Evolutionary conservation across 2,113 vertebrate species (phyloP).

Genomic region (Entosphenus tridentatus): DNA sequence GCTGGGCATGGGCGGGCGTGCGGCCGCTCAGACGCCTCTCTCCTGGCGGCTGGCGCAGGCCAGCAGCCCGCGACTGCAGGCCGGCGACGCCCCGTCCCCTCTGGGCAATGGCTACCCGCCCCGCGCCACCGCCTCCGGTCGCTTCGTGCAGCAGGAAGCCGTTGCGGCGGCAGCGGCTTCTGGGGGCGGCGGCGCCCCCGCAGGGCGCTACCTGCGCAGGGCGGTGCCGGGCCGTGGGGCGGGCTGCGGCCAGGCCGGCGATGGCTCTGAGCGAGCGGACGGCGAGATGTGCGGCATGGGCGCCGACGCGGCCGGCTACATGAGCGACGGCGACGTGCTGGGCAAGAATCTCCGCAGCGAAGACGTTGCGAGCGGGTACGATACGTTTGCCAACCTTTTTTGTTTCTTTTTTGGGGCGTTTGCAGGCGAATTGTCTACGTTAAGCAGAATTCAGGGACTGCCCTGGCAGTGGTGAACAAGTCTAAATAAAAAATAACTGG

Average conservation of each 20-base stretch:
- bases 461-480: no score
- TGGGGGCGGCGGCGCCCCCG: neutral
- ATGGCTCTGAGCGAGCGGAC: constrained; percentile 16
- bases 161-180: neutral
- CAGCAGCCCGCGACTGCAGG: constrained; percentile 73
- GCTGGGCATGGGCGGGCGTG: constrained; percentile 37
- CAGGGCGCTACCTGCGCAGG: neutral
- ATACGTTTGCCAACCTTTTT: neutral
- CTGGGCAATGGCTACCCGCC: constrained; percentile 51
- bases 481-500: no score
- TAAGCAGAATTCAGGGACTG: no score
- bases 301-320: constrained; percentile 68
- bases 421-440: neutral
- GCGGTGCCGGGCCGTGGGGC: neutral
- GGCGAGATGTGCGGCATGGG: constrained; percentile 39
- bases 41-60: constrained; percentile 76
- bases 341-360: constrained; percentile 65
- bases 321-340: constrained; percentile 86
- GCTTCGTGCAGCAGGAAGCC: constrained; percentile 19
- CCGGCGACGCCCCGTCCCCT: constrained; percentile 56
- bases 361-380: constrained; percentile 76
- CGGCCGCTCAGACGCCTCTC: constrained; percentile 36
- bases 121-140: constrained; percentile 29
- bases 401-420: neutral
- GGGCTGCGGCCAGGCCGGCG: constrained; percentile 3